Evolutionary conservation across 2,797 vertebrate species (phyloP).

Genomic region (Myiotriccus ornatus): DNA sequence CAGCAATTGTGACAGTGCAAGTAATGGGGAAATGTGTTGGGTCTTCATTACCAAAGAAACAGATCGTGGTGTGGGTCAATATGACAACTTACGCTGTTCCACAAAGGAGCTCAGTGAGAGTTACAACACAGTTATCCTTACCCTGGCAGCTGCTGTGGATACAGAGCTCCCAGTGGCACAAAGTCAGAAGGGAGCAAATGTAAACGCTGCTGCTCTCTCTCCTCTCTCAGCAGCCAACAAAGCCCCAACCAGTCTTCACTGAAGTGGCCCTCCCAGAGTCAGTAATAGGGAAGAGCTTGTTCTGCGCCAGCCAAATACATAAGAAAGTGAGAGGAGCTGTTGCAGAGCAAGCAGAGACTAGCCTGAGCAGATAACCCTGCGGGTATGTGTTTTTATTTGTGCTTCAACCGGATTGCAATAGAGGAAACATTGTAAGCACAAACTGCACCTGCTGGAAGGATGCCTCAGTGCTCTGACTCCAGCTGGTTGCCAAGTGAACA

Average conservation of each 20-base stretch:
- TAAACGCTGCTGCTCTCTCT: not conserved
- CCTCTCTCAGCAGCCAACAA: not conserved
- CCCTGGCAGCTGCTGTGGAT: not conserved
- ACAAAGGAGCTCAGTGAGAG: not conserved
- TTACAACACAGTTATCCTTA: not conserved
- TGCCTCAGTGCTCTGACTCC: not conserved
- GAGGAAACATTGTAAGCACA: not conserved
- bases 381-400: not conserved
- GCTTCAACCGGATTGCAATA: not conserved
- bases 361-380: not conserved
- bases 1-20: not conserved
- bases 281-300: not conserved
- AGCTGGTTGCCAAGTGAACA: constrained; percentile 2
- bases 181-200: not conserved
- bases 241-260: not conserved
- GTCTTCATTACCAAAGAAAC: constrained; percentile 1
- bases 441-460: constrained; percentile 49
- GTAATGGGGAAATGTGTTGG: not conserved
- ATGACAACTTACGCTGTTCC: not conserved
- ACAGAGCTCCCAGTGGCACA: not conserved
- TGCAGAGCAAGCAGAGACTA: not conserved
- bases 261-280: not conserved
- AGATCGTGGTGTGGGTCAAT: not conserved
- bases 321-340: not conserved
- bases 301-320: not conserved